Percentiles rank a stretch among this genome's conserved stretches.
Evolutionary conservation across 2,797 vertebrate species (phyloP).

Genomic region (Eulemur rubriventer): DNA sequence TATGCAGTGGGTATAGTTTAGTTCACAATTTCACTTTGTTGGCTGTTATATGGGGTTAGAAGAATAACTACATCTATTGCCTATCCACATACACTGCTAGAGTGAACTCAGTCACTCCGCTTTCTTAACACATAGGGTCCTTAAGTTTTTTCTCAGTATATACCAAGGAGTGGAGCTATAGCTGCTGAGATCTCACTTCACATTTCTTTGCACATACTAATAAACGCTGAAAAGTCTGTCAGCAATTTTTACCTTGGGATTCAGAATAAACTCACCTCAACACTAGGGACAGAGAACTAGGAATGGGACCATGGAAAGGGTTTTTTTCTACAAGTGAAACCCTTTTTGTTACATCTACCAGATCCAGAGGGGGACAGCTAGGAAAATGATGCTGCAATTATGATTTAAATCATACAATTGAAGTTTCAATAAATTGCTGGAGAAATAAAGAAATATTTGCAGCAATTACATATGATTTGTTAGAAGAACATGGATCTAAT

Average conservation of each 20-base stretch:
- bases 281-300: neutral
- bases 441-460: conserved; percentile 1
- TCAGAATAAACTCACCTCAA: conserved; percentile 48
- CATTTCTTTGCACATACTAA: conserved; percentile 15
- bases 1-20: neutral
- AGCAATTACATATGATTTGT: neutral
- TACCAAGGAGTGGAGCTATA: neutral
- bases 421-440: neutral
- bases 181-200: conserved; percentile 9
- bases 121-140: neutral
- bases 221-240: conserved; percentile 41
- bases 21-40: conserved; percentile 14
- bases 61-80: neutral
- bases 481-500: conserved; percentile 18
- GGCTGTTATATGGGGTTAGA: neutral
- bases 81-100: neutral
- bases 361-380: neutral
- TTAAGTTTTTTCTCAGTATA: neutral
- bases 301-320: neutral
- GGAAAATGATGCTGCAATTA: conserved; percentile 4
- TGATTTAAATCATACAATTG: neutral
- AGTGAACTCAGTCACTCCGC: neutral
- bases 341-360: conserved; percentile 17
- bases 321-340: conserved; percentile 21
- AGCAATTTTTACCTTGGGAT: conserved; percentile 8